phyloP scores from a whole-genome alignment of 2,797 vertebrate genomes.

The Scomberomorus guttatus region DNA sequence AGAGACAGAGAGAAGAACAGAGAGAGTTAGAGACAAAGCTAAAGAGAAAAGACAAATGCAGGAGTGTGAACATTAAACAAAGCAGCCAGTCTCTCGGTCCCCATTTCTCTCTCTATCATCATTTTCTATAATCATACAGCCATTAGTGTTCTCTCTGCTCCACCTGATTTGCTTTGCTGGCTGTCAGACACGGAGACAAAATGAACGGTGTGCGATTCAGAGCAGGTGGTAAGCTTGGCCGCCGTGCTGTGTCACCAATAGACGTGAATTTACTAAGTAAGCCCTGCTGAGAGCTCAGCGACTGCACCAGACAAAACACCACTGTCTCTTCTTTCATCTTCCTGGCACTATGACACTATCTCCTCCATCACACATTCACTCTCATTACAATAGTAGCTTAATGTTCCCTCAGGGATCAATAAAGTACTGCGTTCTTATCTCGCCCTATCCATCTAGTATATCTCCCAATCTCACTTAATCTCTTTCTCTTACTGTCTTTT shows the following conservation, averaged over 20 bases:
- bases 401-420: constrained; percentile 81
- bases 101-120: constrained; percentile 10
- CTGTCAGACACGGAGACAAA: constrained; percentile 50
- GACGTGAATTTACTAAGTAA: constrained; percentile 55
- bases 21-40: constrained; percentile 38
- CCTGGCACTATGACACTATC: constrained; percentile 65
- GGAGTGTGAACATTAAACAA: constrained; percentile 56
- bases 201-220: constrained; percentile 54
- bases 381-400: constrained; percentile 79
- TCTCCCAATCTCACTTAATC: constrained; percentile 72
- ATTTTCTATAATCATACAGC: constrained; percentile 61
- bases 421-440: constrained; percentile 69
- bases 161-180: constrained; percentile 58
- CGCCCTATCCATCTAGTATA: constrained; percentile 60
- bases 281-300: constrained; percentile 43
- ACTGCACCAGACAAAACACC: constrained; percentile 48
- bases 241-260: constrained; percentile 36
- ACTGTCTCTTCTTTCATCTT: constrained; percentile 66
- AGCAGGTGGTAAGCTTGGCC: constrained; percentile 49
- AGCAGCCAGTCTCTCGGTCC: constrained; percentile 23
- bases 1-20: constrained; percentile 27
- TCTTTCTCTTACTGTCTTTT: constrained; percentile 77
- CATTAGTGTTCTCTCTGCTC: constrained; percentile 55
- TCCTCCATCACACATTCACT: constrained; percentile 67
- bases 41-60: constrained; percentile 57